Evolutionary conservation across 1,140 invertebrate genomes (phyloP), one percentile per base, ranked within the genome.

Genomic region (Protaetia brevitarsis): DNA sequence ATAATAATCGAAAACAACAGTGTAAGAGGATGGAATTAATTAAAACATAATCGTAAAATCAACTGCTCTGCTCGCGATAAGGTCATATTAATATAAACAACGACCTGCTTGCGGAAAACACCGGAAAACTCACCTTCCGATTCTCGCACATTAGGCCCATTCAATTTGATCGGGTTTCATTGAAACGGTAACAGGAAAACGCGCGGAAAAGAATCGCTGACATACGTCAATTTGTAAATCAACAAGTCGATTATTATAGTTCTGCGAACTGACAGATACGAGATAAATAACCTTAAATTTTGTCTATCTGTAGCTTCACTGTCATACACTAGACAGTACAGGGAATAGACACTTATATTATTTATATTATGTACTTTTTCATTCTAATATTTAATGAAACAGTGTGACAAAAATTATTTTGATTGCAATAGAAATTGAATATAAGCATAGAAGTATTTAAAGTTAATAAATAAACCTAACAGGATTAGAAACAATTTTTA

Each of bases 41-140:
- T 51, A 51, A 51, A 23, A 8, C 19, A 51, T 23, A 5, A 7
- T 51, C 41, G 21, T 7, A 23, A 10, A n/a, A n/a, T n/a, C n/a
- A n/a, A n/a, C n/a, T 51, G 41, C 13, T 34, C 8, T 34, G 31
- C 19, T 51, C 21, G 13, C 19, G 41, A 51, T 51, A 51, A 51
- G 41, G 41, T 51, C 41, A 51, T 51, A 51, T 51, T 23, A 51
- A 51, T 51, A 51, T 51, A 23, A 23, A 51, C 3, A 23, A 23
- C 41, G 41, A 51, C 16, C 41, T 51, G 41, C 19, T 51, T 51
- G 41, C 41, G 41, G 11, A 11, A 16, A 19, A 45, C 7, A 13
- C 37, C 37, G 37, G 10, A 51, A 51, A 51, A 51, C 41, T 51
- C 41, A 51, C 41, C 41, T 51, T 23, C 26, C 16, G 41, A 51